Conservation (phyloP, 2,797 vertebrate genomes). For the Sparidentex hasta region DNA sequence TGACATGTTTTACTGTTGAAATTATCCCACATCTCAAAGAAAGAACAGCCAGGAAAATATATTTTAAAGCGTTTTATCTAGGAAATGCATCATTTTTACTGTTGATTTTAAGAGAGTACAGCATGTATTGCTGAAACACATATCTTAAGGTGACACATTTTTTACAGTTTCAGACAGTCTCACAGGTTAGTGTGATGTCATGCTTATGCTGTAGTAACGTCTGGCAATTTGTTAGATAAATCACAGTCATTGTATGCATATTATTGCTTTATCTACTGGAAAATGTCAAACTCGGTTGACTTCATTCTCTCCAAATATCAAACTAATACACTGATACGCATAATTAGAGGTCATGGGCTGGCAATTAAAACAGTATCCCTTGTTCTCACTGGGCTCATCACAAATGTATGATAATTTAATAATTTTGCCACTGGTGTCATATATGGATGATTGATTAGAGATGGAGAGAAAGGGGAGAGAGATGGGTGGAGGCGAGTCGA, state of each 20-base stretch:
- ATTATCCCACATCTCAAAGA: not conserved
- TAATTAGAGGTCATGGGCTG: conserved; percentile 81
- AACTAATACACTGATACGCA: conserved; percentile 79
- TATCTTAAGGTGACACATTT: conserved; percentile 5
- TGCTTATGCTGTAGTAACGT: conserved; percentile 33
- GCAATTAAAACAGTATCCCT: conserved; percentile 83
- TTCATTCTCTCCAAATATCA: conserved; percentile 79
- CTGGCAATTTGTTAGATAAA: conserved; percentile 69
- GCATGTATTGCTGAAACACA: not conserved
- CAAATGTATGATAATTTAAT: conserved; percentile 81
- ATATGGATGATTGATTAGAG: conserved; percentile 82
- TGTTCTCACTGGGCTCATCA: conserved; percentile 74
- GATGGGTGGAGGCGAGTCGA: conserved; percentile 61
- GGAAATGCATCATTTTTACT: conserved; percentile 4
- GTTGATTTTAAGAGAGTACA: conserved; percentile 11
- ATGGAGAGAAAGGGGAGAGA: conserved; percentile 61
- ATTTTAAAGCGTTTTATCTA: not conserved
- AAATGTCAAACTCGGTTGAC: conserved; percentile 78
- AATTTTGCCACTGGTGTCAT: conserved; percentile 79
- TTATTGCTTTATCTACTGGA: conserved; percentile 73
- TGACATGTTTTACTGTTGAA: not conserved
- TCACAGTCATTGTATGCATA: conserved; percentile 59
- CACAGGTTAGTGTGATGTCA: conserved; percentile 29
- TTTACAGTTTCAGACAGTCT: not conserved
- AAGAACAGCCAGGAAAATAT: not conserved